Evolutionary conservation across 2,113 vertebrate species (phyloP), one percentile per base, ranked within the genome.

Genomic region (Archocentrus centrarchus): DNA sequence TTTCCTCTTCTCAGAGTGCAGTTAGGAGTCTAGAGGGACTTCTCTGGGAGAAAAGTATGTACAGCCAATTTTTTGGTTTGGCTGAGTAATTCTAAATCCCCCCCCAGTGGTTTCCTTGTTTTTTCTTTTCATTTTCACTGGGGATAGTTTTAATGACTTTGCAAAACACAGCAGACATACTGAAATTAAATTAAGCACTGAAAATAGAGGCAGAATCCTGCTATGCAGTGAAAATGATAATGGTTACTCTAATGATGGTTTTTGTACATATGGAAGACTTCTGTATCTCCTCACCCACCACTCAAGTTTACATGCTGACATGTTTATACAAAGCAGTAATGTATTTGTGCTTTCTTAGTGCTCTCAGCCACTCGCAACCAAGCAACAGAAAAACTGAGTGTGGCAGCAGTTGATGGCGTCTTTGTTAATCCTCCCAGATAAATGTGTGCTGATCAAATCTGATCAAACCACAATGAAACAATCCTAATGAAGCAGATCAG

Each of bases 21-120:
- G 66, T 82, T 24, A 27, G 47, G 37, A 57, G 35, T 68, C 88
- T 70, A 57, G 41, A 11, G 78, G 81, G 64, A 84, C 60, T 22
- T 68, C 63, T 82, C 39, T 14, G 62, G 7, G 18, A 88, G 77
- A 82, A 87, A 86, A 73, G 0, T 47, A 30, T 27, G 53, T 30
- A 37, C 59, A 20, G 77, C 73, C 81, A 89, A 50, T 30, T 47
- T 64, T 78, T 80, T n/a, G 75, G 82, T 79, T 89, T 79, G 84
- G 85, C 85, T 27, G 11, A 83, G 70, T 20, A 39, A 53, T 24
- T 77, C 59, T 13, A 14, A n/a, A 60, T 77, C 15, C 59, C 68
- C 63, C 39, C 24, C 57, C 18, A 3, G 82, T 58, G 55, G 66
- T 32, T 77, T 75, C 8, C 13, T 41, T 2, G 59, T 30, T 53